Conservation (phyloP, 2,113 vertebrate genomes). For the Nycticebus coucang region DNA sequence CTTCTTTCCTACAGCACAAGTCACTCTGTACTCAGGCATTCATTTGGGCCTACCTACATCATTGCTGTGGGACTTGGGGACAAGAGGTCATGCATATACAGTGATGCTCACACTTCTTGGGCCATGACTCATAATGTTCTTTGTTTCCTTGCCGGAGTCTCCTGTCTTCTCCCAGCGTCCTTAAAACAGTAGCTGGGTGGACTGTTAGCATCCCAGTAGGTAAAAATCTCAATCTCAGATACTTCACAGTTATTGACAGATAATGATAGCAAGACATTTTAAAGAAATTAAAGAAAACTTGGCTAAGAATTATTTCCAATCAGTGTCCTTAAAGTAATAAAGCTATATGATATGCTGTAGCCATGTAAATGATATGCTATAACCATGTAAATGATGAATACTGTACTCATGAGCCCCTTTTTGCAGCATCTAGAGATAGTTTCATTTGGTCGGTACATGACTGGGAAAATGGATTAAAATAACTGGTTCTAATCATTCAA, state of each 20-base stretch:
- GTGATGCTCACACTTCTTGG: background rate
- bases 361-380: background rate
- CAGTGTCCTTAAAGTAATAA: background rate
- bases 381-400: background rate
- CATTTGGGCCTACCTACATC: too few species aligned
- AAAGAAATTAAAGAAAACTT: background rate
- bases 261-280: background rate
- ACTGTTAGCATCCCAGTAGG: background rate
- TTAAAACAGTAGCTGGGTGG: background rate
- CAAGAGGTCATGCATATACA: background rate
- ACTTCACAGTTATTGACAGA: background rate
- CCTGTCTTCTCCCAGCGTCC: background rate
- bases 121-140: background rate
- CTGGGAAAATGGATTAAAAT: background rate
- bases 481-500: background rate
- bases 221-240: background rate
- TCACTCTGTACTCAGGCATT: background rate
- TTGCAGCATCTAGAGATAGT: background rate
- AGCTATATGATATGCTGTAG: background rate
- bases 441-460: background rate
- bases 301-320: background rate
- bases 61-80: background rate
- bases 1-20: background rate
- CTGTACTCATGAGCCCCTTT: background rate
- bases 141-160: background rate